Evolutionary conservation across 2,888 invertebrate genomes (phyloP).

Genomic region (Ormyrus thymus): DNA sequence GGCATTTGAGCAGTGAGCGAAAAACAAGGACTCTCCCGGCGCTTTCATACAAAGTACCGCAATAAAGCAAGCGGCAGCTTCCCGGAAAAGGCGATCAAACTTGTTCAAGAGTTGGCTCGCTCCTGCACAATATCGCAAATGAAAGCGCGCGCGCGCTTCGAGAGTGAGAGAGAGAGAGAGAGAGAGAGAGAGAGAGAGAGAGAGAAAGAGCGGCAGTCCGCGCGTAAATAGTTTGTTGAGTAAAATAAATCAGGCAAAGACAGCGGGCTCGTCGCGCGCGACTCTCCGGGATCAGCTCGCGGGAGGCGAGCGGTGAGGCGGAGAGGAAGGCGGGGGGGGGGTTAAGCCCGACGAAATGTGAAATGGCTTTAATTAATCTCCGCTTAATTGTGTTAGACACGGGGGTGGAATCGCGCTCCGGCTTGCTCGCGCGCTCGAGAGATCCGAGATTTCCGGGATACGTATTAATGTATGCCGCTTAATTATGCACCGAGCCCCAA

Average conservation of each 20-base stretch:
- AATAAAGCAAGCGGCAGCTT: not conserved
- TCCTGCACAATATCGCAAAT: too few species aligned
- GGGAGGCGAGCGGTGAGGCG: not conserved
- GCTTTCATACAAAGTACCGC: not conserved
- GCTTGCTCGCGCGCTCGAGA: constrained; percentile 46
- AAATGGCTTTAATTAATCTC: constrained; percentile 73
- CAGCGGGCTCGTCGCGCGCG: not conserved
- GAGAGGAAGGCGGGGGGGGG: not conserved
- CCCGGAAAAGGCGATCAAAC: too few species aligned
- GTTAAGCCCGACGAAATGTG: constrained; percentile 65
- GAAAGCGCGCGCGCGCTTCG: not conserved
- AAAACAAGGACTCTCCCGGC: not conserved
- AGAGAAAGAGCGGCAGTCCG: not conserved
- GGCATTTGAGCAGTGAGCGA: not conserved
- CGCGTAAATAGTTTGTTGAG: constrained; percentile 2
- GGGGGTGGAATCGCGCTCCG: constrained; percentile 55
- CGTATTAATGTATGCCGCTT: constrained; percentile 72
- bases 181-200: too few species aligned
- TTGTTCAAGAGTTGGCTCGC: too few species aligned
- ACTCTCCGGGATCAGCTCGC: not conserved
- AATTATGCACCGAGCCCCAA: constrained; percentile 67
- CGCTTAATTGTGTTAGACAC: constrained; percentile 71
- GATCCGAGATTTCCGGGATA: constrained; percentile 67
- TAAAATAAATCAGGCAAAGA: constrained; percentile 8
- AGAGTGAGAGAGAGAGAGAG: too few species aligned